Conservation (phyloP, 92 coral and sea anemone genomes). For the Muricea muricata region DNA sequence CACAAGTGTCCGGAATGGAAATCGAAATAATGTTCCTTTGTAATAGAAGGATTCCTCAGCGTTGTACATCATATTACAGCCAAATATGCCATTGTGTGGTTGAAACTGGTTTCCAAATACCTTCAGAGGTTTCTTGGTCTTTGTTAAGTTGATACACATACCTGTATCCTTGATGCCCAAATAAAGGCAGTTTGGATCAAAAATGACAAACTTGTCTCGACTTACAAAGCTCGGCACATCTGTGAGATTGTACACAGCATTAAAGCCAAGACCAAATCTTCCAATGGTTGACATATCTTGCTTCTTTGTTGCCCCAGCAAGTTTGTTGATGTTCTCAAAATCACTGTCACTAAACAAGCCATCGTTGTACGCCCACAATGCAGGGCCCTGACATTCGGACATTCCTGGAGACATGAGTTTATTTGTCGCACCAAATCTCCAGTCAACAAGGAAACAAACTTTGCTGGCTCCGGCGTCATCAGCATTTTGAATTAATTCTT, state of each 20-base stretch:
- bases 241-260: constrained; percentile 83
- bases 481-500: too few relatives aligned
- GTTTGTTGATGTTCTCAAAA: constrained; percentile 92
- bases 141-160: constrained; percentile 42
- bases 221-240: constrained; percentile 91
- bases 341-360: constrained; percentile 86
- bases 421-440: constrained; percentile 76
- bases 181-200: constrained; percentile 74
- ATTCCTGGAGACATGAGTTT: constrained; percentile 80
- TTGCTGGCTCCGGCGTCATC: too few relatives aligned
- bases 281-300: constrained; percentile 81
- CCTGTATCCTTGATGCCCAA: constrained; percentile 55
- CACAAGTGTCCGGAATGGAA: constrained; percentile 72
- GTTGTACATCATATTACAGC: constrained; percentile 61
- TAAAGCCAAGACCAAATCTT: constrained; percentile 91
- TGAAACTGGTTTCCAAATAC: constrained; percentile 68
- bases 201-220: too few relatives aligned
- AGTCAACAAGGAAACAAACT: constrained; percentile 86
- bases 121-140: constrained; percentile 46
- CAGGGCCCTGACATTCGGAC: constrained; percentile 90
- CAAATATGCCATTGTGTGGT: too few relatives aligned
- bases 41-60: constrained; percentile 45
- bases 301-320: constrained; percentile 89
- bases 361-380: constrained; percentile 90
- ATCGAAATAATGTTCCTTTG: too few relatives aligned